Evolutionary conservation across 2,113 vertebrate genomes (phyloP), one percentile per base, ranked within the genome.

Genomic region (Picathartes gymnocephalus): DNA sequence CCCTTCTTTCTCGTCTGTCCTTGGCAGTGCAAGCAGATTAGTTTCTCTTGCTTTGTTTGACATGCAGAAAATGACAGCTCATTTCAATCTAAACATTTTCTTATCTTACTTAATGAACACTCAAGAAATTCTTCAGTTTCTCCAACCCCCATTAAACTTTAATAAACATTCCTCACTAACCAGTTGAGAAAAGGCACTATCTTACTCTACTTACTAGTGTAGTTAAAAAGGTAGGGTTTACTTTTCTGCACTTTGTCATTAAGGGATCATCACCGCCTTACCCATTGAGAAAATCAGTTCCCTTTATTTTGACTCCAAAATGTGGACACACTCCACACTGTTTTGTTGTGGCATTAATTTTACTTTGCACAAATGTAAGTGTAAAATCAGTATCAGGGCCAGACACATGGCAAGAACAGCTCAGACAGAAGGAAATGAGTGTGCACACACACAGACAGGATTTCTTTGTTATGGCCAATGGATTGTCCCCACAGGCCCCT

Each of bases 381-480:
- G 15, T 58, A 88, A 79, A 90, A 72, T 14, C 53, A 25, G n/a
- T 37, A 30, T 24, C 31, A 15, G 58, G 7, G 47, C 37, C 77
- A 87, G 60, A 57, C 69, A 45, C 9, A 1, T 1, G 14, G 35
- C 64, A 84, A 37, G 72, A 73, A 77, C 54, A 85, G 54, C 70
- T 87, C 61, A 90, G 39, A 45, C 10, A 62, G 13, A 28, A 71
- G 64, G 4, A n/a, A 21, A n/a, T 10, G 28, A 7, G 6, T n/a
- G 23, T 66, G 17, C 5, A 22, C 17, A 48, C 10, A 39, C 24
- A 33, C 3, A 47, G 4, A 14, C 0, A 37, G 0, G 2, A 51
- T 60, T 71, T 82, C 13, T 73, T 83, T 35, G 19, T 15, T 73
- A 33, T 27, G 51, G 48, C 30, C 42, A 57, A 15, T 3, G 23